A percentile compares a stretch with the other conserved stretches of the same genome.
phyloP scores from a whole-genome alignment of 2,797 vertebrate genomes.

The Borostomias antarcticus region DNA sequence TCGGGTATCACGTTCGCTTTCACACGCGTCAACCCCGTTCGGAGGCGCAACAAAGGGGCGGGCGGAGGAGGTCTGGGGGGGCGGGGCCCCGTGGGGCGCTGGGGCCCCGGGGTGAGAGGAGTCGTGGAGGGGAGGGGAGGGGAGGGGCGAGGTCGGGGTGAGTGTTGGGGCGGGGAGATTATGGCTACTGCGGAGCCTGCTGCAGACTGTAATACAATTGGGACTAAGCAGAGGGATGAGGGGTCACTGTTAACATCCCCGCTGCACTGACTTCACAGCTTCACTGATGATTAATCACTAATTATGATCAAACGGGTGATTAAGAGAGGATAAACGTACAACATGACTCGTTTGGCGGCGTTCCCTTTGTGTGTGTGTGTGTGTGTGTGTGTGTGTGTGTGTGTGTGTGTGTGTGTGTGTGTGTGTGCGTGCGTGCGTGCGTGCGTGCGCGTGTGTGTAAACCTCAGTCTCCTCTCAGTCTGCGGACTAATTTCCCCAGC shows the following conservation, averaged over 20 bases:
- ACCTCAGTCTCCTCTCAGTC: constrained; percentile 55
- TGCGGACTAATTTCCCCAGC: constrained; percentile 59
- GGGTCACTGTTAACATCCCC: constrained; percentile 58
- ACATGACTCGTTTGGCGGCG: constrained; percentile 40
- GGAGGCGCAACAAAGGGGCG: constrained; percentile 65
- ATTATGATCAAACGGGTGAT: constrained; percentile 68
- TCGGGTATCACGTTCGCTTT: constrained; percentile 63
- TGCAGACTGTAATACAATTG: constrained; percentile 36
- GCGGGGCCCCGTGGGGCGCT: not conserved
- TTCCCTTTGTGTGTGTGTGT: constrained; percentile 1
- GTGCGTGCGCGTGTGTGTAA: not conserved
- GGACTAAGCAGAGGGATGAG: constrained; percentile 58
- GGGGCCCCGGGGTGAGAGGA: not conserved
- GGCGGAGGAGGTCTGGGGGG: constrained; percentile 51
- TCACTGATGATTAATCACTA: constrained; percentile 70
- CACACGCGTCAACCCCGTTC: constrained; percentile 71
- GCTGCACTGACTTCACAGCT: too few species aligned
- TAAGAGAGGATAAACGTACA: constrained; percentile 61
- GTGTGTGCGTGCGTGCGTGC: not conserved
- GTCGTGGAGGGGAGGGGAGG: constrained; percentile 18
- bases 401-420: not conserved
- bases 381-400: constrained; percentile 7
- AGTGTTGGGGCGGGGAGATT: not conserved
- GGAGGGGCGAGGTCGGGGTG: not conserved
- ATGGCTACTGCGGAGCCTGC: not conserved